phyloP scores from a whole-genome alignment of 1,140 invertebrate species.

The Hestina assimilis region DNA sequence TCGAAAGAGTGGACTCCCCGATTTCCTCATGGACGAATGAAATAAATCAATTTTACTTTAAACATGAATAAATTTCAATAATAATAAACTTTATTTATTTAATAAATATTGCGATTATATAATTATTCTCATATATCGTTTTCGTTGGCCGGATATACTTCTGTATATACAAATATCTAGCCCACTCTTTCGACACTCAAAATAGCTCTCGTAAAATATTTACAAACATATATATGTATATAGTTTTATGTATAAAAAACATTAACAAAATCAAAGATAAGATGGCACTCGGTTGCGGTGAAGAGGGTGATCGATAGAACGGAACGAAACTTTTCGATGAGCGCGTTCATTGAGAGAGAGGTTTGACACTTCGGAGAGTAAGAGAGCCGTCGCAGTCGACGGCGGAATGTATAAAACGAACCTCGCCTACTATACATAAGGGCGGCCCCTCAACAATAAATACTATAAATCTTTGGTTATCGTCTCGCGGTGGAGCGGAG shows the following conservation, averaged over 20 bases:
- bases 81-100: slow-evolving; percentile 32
- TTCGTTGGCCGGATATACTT: slow-evolving; percentile 59
- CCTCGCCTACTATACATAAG: slow-evolving; percentile 62
- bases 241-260: no score
- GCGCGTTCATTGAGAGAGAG: neutral
- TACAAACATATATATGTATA: slow-evolving; percentile 70
- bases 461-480: slow-evolving; percentile 78
- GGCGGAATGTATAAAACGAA: slow-evolving; percentile 73
- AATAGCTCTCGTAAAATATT: slow-evolving; percentile 58
- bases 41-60: slow-evolving; percentile 39
- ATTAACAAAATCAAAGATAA: slow-evolving; percentile 63
- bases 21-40: slow-evolving; percentile 46
- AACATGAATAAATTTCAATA: slow-evolving; percentile 27
- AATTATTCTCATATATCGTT: slow-evolving; percentile 28
- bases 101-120: slow-evolving; percentile 31
- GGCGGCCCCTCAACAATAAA: slow-evolving; percentile 70
- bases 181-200: slow-evolving; percentile 55
- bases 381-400: slow-evolving; percentile 33
- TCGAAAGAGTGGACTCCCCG: slow-evolving; percentile 53
- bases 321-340: neutral
- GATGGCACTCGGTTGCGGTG: slow-evolving; percentile 73
- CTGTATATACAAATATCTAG: slow-evolving; percentile 38
- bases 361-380: slow-evolving; percentile 47
- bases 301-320: slow-evolving; percentile 17
- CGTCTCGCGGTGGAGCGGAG: no score